A percentile compares a stretch with the other conserved stretches of the same genome.
Evolutionary conservation across 2,113 vertebrate genomes (phyloP).

Genomic region (Gambusia affinis): DNA sequence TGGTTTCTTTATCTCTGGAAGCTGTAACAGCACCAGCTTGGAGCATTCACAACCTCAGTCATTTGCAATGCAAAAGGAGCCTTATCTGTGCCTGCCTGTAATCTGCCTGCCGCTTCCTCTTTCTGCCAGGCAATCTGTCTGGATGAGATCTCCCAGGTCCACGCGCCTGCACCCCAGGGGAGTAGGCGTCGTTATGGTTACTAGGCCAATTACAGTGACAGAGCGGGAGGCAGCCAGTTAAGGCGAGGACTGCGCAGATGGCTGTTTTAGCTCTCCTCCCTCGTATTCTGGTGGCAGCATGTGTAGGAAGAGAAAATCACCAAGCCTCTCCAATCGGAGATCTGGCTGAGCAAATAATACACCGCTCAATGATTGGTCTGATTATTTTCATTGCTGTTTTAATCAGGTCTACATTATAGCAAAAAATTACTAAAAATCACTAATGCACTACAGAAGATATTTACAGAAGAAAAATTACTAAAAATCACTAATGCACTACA

Average conservation of each 20-base stretch:
- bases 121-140: conserved; percentile 27
- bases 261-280: conserved; percentile 43
- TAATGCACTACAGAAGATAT: not conserved
- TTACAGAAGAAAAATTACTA: conserved; percentile 15
- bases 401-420: not conserved
- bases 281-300: conserved; percentile 25
- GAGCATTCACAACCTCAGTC: conserved; percentile 39
- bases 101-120: conserved; percentile 17
- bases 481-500: not conserved
- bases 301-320: too few species aligned
- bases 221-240: conserved; percentile 47
- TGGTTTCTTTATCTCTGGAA: conserved; percentile 42
- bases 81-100: conserved; percentile 52
- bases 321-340: conserved; percentile 7
- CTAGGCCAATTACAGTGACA: conserved; percentile 69
- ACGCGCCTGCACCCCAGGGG: conserved; percentile 58
- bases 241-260: conserved; percentile 64
- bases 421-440: conserved; percentile 4
- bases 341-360: conserved; percentile 15
- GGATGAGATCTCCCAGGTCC: conserved; percentile 52
- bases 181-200: conserved; percentile 56
- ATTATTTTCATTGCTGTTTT: conserved; percentile 1
- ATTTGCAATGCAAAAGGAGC: conserved; percentile 69
- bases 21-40: conserved; percentile 13
- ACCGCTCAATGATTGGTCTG: conserved; percentile 10